phyloP scores from a whole-genome alignment of 2,113 vertebrate genomes.

The Indri indri region DNA sequence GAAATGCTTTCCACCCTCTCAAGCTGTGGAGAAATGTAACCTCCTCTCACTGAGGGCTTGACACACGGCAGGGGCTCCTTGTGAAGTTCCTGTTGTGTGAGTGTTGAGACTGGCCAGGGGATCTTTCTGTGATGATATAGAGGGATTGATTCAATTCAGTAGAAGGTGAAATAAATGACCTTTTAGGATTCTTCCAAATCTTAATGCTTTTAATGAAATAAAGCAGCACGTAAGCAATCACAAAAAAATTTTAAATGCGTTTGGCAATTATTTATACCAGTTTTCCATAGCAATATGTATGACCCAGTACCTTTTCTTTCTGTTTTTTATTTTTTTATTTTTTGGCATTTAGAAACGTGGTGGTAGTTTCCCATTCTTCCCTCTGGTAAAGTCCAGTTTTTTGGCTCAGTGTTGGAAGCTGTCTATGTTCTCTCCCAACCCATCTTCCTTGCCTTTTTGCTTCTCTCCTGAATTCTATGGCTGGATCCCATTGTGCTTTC shows the following conservation, averaged over 20 bases:
- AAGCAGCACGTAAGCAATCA: not conserved
- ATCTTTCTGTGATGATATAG: not conserved
- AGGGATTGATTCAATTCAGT: not conserved
- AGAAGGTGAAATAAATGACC: not conserved
- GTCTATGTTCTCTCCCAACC: not conserved
- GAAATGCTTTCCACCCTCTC: not conserved
- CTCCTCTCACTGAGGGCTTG: not conserved
- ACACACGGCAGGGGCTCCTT: not conserved
- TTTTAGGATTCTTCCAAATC: not conserved
- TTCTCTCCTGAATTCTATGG: not conserved
- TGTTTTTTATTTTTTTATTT: accelerated
- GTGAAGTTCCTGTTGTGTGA: not conserved
- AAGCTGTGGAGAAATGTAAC: not conserved
- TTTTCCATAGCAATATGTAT: not conserved
- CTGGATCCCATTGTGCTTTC: not conserved
- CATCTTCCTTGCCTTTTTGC: not conserved
- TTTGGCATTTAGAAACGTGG: not conserved
- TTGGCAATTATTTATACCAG: not conserved
- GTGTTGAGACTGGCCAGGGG: not conserved
- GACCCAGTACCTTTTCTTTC: not conserved
- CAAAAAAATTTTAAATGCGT: not conserved
- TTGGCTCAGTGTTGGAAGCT: not conserved
- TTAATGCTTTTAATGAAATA: not conserved
- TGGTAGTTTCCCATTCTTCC: not conserved
- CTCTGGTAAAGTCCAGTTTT: not conserved